Evolutionary conservation across 2,888 invertebrate species (phyloP), one percentile per base, ranked within the genome.

Genomic region (Melanostoma mellinum): DNA sequence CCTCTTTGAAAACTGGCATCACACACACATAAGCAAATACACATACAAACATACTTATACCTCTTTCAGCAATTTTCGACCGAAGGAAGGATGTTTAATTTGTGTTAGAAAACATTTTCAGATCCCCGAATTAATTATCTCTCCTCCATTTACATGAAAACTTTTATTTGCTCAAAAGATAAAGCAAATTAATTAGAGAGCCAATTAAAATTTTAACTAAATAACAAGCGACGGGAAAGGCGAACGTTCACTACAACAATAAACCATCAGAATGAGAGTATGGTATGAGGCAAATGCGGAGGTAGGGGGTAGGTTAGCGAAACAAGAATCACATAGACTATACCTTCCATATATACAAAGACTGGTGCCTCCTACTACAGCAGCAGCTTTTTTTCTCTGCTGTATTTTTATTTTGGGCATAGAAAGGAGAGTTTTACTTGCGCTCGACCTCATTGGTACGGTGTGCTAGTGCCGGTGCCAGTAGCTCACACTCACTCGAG

Each of bases 131-230:
- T 87, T 87, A 86, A 87, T 87, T 87, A 87, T 86, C 86, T 87
- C 85, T 86, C 86, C 86, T 86, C 86, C 87, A 86, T 86, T 87
- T 86, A 86, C 86, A 87, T 86, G 86, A 80, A 85, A 87, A 86
- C 86, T 87, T 87, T 86, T 87, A 87, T 87, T 87, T 87, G 86
- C 87, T 86, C 85, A 86, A 86, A 86, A 86, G 86, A 87, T 87
- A 87, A 87, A 87, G 87, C 87, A 87, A 87, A 87, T 87, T 87
- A 87, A 87, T 87, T 87, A 87, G 87, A 86, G 87, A 87, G 87
- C 87, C 87, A 87, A 87, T 87, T 87, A 87, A 87, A 87, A 87
- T 87, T 87, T 87, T 86, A 86, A 87, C 87, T 87, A 87, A 87
- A 87, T 86, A 87, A 87, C 86, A 86, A 87, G 86, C 75, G 86